A percentile compares a stretch with the other conserved stretches of the same genome.
Conservation (phyloP, 2,113 vertebrate species). For the Sardina pilchardus region DNA sequence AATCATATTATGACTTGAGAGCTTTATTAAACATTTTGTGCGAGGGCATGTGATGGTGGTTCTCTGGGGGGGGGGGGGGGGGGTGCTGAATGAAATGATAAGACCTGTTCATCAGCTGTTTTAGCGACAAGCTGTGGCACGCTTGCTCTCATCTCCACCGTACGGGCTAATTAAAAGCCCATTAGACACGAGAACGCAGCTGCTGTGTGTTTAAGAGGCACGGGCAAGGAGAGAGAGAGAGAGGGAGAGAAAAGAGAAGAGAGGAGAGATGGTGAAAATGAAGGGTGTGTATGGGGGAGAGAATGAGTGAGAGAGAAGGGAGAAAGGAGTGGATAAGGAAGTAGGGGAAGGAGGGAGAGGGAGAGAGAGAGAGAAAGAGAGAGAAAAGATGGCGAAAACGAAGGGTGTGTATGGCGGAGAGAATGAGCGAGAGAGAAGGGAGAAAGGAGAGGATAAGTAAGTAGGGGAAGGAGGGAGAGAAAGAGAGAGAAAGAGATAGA, state of each 20-base stretch:
- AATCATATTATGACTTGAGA: conserved; percentile 1
- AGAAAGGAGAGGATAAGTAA: background rate
- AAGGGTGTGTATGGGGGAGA: background rate
- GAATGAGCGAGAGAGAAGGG: background rate
- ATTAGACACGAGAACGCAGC: conserved; percentile 39
- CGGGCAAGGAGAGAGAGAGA: background rate
- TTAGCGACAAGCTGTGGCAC: conserved; percentile 17
- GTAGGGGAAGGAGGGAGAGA: background rate
- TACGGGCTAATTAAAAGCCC: conserved; percentile 27
- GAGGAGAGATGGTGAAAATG: background rate
- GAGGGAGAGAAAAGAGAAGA: too few species aligned
- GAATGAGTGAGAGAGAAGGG: background rate
- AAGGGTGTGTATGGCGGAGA: background rate
- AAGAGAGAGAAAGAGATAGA: background rate
- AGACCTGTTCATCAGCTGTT: conserved; percentile 17
- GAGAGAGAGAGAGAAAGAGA: background rate
- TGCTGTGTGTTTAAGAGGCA: conserved; percentile 21
- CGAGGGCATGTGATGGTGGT: background rate
- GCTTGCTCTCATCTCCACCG: background rate
- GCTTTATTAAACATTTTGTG: conserved; percentile 20
- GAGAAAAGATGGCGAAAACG: background rate
- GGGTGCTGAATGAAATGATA: conserved; percentile 12
- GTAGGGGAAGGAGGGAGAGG: background rate
- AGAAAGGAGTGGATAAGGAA: background rate
- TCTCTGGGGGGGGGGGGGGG: background rate